Evolutionary conservation across 2,113 vertebrate species (phyloP).

Genomic region (Ammodytes dubius): DNA sequence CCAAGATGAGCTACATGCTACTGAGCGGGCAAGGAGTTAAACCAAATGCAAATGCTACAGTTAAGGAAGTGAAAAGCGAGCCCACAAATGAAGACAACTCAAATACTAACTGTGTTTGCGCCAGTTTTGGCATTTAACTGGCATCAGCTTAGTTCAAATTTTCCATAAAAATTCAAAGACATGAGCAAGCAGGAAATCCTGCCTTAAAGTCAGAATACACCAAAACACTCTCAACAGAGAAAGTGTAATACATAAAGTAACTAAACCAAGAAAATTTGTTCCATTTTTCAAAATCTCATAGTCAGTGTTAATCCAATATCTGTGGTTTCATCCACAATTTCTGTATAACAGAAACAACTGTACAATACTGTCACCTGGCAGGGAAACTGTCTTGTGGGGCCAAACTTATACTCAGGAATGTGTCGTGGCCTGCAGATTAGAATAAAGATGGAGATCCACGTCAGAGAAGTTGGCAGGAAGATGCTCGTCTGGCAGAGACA

Average conservation of each 20-base stretch:
- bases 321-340: slow-evolving; percentile 26
- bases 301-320: neutral
- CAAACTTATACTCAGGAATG: slow-evolving; percentile 46
- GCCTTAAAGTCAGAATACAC: neutral
- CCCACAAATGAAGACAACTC: neutral
- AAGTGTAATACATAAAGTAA: neutral
- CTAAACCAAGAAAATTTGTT: neutral
- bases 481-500: slow-evolving; percentile 54
- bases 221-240: neutral
- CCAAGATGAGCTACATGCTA: neutral
- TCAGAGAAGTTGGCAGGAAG: slow-evolving; percentile 62
- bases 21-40: neutral
- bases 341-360: slow-evolving; percentile 22
- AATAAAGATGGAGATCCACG: slow-evolving; percentile 55
- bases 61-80: slow-evolving; percentile 12
- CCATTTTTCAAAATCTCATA: neutral
- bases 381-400: neutral
- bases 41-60: slow-evolving; percentile 5
- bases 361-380: slow-evolving; percentile 48
- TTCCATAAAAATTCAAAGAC: neutral
- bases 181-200: neutral
- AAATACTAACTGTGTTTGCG: neutral
- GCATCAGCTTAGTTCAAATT: neutral
- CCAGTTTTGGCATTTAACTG: neutral
- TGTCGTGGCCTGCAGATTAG: slow-evolving; percentile 25